Percentiles rank a stretch among this genome's conserved stretches.
These are phyloP conservation scores for Dipodomys spectabilis DNA, from an alignment of 2,113 vertebrate genomes.

Conservation along the genomic window DNA sequence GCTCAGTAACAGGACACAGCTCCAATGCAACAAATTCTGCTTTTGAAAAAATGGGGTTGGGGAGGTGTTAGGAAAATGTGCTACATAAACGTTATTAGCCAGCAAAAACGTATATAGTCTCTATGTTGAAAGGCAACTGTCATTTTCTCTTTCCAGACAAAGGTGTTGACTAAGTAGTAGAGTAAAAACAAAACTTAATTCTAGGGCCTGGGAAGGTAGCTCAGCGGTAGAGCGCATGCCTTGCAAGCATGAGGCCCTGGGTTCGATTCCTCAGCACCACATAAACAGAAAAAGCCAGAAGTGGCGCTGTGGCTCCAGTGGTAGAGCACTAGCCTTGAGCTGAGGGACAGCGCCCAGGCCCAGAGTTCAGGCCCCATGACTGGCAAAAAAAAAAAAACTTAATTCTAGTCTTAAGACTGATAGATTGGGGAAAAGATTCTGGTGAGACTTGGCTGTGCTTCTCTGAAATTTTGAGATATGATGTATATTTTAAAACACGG, in stretches of 20 bases:
- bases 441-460: neutral
- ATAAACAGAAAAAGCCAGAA: too few species aligned
- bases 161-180: neutral
- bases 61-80: neutral
- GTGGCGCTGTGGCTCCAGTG: too few species aligned
- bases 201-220: too few species aligned
- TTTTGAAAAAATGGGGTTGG: neutral
- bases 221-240: too few species aligned
- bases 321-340: too few species aligned
- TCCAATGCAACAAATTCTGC: neutral
- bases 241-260: too few species aligned
- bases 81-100: rapidly evolving
- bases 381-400: too few species aligned
- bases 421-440: neutral
- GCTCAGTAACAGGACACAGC: neutral
- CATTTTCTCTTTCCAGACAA: neutral
- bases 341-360: too few species aligned
- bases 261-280: too few species aligned
- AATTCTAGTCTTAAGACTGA: neutral
- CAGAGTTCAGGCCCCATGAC: too few species aligned
- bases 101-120: neutral
- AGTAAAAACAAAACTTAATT: neutral
- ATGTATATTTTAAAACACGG: neutral
- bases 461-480: neutral
- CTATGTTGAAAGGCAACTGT: neutral